phyloP scores from a whole-genome alignment of 2,888 invertebrate genomes.

The Lutraria lutraria region DNA sequence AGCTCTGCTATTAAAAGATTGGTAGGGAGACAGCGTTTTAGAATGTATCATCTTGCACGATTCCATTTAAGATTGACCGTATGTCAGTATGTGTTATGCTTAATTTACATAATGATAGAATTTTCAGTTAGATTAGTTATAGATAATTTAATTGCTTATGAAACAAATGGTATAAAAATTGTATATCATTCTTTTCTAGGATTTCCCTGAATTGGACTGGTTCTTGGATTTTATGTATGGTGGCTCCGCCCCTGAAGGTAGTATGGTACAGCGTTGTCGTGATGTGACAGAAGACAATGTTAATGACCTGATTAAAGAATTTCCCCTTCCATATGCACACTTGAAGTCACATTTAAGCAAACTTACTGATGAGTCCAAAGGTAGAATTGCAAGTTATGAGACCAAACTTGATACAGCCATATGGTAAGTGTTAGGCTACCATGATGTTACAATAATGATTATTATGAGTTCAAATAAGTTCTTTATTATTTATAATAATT shows the following conservation, averaged over 20 bases:
- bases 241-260: conserved; percentile 80
- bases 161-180: neutral
- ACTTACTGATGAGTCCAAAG: conserved; percentile 83
- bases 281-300: conserved; percentile 82
- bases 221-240: conserved; percentile 86
- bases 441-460: neutral
- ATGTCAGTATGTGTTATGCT: no score
- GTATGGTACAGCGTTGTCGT: conserved; percentile 79
- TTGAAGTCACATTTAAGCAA: conserved; percentile 76
- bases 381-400: conserved; percentile 81
- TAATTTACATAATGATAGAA: no score
- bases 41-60: no score
- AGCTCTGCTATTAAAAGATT: no score
- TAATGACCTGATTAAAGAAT: conserved; percentile 82
- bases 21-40: no score
- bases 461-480: no score
- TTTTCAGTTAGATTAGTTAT: no score
- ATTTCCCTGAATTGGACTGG: conserved; percentile 85
- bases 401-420: conserved; percentile 83
- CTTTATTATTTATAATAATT: no score
- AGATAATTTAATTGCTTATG: neutral
- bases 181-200: conserved; percentile 71
- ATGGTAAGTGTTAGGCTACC: conserved; percentile 78
- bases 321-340: conserved; percentile 83
- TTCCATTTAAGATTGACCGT: no score